Base-by-base conservation (phyloP, 2,888 invertebrate species). In the Meandrusa payeni region DNA sequence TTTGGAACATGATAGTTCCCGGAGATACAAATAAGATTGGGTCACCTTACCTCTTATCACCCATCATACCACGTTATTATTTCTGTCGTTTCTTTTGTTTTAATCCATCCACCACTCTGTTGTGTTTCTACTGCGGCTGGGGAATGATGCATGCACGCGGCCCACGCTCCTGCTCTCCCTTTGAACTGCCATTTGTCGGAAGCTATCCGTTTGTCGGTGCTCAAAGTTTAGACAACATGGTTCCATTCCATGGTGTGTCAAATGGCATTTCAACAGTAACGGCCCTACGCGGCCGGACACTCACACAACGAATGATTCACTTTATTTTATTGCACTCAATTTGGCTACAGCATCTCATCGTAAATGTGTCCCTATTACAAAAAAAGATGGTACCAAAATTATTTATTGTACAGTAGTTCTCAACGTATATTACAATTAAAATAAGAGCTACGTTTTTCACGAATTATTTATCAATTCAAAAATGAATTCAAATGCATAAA, bases 121-220 rank as follows among this genome's bases (percentile, higher is more conserved):
- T 70, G 61, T 81, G 61, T 81, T 79, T 70, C 62, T 67, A 81
- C 70, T 76, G 85, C 85, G 85, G 86, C 86, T 87, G 86, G 85
- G 83, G 85, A 87, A 86, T 87, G 87, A 74, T 79, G 86, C 86
- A 86, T 86, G 86, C 57, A 32, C 31, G 47, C 48, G 41, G 37
- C 36, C 43, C 32, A 45, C 41, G 36, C 29, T 47, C 43, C 38
- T 47, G 27, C 34, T 43, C 29, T 38, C 22, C 13, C 31, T 32
- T 41, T 46, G 50, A 68, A 51, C 67, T 76, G 69, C 49, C 67
- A 64, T 70, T 66, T 69, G 32, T 26, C 7, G 7, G n/a, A n/a
- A n/a, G n/a, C n/a, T n/a, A n/a, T n/a, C n/a, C n/a, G n/a, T n/a
- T n/a, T n/a, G n/a, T n/a, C n/a, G n/a, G n/a, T n/a, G n/a, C n/a